These are phyloP conservation scores for Setophaga coronata DNA, from an alignment of 2,113 vertebrate species.

Conservation along the genomic window DNA sequence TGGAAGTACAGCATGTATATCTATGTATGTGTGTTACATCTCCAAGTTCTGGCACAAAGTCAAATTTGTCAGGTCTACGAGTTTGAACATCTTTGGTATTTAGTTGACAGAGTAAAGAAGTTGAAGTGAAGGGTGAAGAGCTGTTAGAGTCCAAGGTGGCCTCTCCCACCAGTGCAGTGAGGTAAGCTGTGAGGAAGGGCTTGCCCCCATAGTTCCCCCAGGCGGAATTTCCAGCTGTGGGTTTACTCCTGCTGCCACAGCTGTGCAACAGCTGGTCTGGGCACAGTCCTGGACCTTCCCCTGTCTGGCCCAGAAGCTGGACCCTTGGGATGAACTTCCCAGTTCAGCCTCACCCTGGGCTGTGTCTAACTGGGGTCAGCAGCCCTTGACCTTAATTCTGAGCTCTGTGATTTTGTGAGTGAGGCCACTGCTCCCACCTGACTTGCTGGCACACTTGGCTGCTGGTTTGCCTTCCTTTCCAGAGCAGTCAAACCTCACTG, in stretches of 20 bases:
- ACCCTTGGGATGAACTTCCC: neutral
- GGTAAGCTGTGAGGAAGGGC: neutral
- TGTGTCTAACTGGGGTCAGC: neutral
- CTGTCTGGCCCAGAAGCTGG: neutral
- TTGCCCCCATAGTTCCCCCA: fast-evolving
- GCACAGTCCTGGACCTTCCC: fast-evolving
- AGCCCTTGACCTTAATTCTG: neutral
- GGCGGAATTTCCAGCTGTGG: fast-evolving
- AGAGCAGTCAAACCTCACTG: fast-evolving
- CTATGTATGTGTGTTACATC: fast-evolving
- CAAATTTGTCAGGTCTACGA: neutral
- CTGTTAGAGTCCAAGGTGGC: neutral
- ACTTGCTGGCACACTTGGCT: neutral
- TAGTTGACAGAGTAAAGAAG: neutral
- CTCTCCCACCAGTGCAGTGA: neutral
- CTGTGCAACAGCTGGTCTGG: neutral
- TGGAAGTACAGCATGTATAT: neutral
- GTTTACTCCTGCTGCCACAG: neutral
- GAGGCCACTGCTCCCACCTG: neutral
- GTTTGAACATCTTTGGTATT: neutral
- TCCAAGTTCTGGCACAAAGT: neutral
- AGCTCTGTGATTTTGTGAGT: fast-evolving
- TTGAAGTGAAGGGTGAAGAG: neutral
- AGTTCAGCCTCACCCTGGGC: neutral
- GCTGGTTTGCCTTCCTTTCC: neutral